phyloP scores from a whole-genome alignment of 2,113 vertebrate species.

The Gadus macrocephalus region DNA sequence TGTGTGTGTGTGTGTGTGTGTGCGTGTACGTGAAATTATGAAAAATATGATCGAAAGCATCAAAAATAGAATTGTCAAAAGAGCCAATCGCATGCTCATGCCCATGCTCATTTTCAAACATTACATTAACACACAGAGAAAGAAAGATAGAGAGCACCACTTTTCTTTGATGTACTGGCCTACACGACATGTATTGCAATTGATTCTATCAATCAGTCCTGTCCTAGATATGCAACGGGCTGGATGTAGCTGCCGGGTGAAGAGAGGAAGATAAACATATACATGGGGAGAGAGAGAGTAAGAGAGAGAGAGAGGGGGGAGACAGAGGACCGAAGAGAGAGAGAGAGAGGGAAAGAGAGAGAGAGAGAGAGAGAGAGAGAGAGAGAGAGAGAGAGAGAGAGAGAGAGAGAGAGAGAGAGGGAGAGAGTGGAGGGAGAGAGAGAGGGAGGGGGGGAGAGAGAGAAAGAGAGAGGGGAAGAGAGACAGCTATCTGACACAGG shows the following conservation, averaged over 20 bases:
- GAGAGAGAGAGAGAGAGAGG: constrained; percentile 13
- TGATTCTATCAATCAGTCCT: constrained; percentile 61
- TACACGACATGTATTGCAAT: constrained; percentile 53
- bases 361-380: constrained; percentile 20
- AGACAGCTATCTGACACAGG: constrained; percentile 35
- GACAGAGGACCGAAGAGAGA: too few species aligned
- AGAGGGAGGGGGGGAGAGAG: background rate
- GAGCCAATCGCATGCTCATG: too few species aligned
- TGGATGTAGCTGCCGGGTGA: too few species aligned
- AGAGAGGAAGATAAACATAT: too few species aligned
- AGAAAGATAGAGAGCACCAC: constrained; percentile 18
- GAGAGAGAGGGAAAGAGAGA: background rate
- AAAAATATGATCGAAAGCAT: constrained; percentile 34
- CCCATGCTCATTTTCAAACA: too few species aligned
- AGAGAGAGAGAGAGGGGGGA: too few species aligned
- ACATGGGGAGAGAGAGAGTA: too few species aligned
- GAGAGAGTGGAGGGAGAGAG: constrained; percentile 9
- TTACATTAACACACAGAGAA: too few species aligned
- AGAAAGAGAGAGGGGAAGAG: constrained; percentile 31
- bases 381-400: constrained; percentile 13
- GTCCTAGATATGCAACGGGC: too few species aligned
- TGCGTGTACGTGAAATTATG: background rate
- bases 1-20: constrained; percentile 5
- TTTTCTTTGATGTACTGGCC: too few species aligned
- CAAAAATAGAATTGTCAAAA: too few species aligned